Evolutionary conservation across 1,140 invertebrate genomes (phyloP), one percentile per base, ranked within the genome.

Genomic region (Stegodyphus dumicola): DNA sequence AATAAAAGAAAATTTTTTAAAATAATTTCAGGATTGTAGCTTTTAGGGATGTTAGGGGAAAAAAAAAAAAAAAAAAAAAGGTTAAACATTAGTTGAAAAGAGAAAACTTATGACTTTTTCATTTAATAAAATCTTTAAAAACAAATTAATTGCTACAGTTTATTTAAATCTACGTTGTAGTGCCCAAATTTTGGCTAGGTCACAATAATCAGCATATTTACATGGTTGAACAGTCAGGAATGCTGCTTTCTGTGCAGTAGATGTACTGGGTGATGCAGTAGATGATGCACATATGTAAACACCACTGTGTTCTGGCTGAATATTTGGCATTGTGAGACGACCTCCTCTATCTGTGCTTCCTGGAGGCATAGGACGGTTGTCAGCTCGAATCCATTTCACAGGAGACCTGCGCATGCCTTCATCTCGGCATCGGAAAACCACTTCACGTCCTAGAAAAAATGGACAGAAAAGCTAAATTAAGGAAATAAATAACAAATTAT

Each of bases 381-480:
- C 93, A 70, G 93, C 94, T 80, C 95, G 92, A 0, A 92, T 88
- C 96, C 96, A 97, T 52, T 92, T 92, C 15, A 97, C 96, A 83
- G 92, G 92, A 49, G 94, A 94, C 74, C 96, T 92, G 17, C 93
- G 89, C 0, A 92, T 92, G 78, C 96, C 95, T 91, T 97, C 96
- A 90, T 98, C 96, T 87, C 96, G 94, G 89, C 96, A 97, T 91
- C 95, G 95, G 92, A 97, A 96, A 9, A 97, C 96, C 10, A 97
- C 96, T 91, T 97, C 96, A 69, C 95, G 93, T 90, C 94, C 96
- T 88, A 13, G 2, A 48, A 9, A 76, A 2, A 78, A 6, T 67
- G n/a, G n/a, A 67, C 1, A 67, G 9, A 67, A 60, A 60, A 60
- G 15, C 15, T 60, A 10, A 60, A 60, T 60, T 60, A 33, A 33